Conservation (phyloP, 2,113 vertebrate species). For the Carassius gibelio region DNA sequence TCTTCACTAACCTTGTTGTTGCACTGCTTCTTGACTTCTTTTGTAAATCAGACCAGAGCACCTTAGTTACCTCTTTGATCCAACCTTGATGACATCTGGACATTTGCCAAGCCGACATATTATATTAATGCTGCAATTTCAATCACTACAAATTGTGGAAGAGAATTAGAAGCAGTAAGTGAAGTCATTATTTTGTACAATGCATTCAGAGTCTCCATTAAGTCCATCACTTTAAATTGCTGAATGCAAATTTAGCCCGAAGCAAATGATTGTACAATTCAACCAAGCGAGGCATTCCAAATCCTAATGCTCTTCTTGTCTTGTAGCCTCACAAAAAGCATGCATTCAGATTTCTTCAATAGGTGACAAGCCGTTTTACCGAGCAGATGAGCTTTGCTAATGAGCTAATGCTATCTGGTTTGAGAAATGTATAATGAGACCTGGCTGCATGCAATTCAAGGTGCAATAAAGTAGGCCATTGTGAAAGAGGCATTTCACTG, state of each 20-base stretch:
- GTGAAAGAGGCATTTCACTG: neutral
- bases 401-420: slow-evolving; percentile 28
- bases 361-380: slow-evolving; percentile 14
- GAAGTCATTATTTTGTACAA: slow-evolving; percentile 27
- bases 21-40: neutral
- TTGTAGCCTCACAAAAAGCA: neutral
- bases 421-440: slow-evolving; percentile 36
- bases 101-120: neutral
- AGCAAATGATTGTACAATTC: slow-evolving; percentile 26
- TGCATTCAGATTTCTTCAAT: slow-evolving; percentile 29
- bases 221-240: slow-evolving; percentile 24
- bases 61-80: neutral
- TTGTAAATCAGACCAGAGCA: neutral
- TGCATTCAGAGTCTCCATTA: slow-evolving; percentile 36
- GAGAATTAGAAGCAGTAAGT: slow-evolving; percentile 11
- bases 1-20: neutral
- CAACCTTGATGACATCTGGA: neutral
- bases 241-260: slow-evolving; percentile 23
- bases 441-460: neutral
- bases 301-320: slow-evolving; percentile 23
- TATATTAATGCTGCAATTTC: slow-evolving; percentile 27
- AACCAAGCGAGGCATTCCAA: slow-evolving; percentile 3
- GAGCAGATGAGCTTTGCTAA: slow-evolving; percentile 41
- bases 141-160: neutral
- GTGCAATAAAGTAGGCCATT: neutral